These are phyloP conservation scores for Cepaea nemoralis DNA, from an alignment of 1,140 invertebrate species.

Conservation along the genomic window DNA sequence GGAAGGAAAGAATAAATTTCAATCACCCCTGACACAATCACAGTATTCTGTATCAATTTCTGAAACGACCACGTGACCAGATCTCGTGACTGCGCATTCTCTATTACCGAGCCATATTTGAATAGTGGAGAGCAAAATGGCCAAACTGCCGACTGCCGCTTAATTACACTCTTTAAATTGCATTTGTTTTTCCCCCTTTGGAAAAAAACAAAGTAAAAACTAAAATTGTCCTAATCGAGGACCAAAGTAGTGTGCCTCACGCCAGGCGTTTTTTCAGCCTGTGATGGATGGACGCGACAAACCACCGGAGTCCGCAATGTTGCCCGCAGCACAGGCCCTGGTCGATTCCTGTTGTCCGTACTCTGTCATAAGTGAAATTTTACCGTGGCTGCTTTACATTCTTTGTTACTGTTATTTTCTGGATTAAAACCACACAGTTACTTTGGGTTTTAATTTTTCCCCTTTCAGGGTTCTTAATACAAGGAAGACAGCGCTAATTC, in stretches of 20 bases:
- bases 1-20: too few species aligned
- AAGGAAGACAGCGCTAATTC: too few species aligned
- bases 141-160: constrained; percentile 7
- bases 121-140: constrained; percentile 21
- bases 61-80: neutral
- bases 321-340: neutral
- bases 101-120: constrained; percentile 11
- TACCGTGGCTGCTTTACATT: neutral
- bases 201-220: neutral
- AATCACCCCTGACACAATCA: too few species aligned
- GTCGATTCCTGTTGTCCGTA: neutral
- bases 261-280: neutral
- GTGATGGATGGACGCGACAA: constrained; percentile 20
- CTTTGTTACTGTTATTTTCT: neutral
- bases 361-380: constrained; percentile 9
- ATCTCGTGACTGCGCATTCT: neutral
- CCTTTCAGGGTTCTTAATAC: too few species aligned
- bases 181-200: neutral
- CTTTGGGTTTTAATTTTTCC: neutral
- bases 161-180: constrained; percentile 19
- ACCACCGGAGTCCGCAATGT: neutral
- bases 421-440: neutral
- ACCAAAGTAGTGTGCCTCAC: constrained; percentile 7
- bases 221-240: neutral
- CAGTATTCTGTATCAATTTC: neutral